phyloP scores from a whole-genome alignment of 2,113 vertebrate genomes.

The Heterochromis multidens region DNA sequence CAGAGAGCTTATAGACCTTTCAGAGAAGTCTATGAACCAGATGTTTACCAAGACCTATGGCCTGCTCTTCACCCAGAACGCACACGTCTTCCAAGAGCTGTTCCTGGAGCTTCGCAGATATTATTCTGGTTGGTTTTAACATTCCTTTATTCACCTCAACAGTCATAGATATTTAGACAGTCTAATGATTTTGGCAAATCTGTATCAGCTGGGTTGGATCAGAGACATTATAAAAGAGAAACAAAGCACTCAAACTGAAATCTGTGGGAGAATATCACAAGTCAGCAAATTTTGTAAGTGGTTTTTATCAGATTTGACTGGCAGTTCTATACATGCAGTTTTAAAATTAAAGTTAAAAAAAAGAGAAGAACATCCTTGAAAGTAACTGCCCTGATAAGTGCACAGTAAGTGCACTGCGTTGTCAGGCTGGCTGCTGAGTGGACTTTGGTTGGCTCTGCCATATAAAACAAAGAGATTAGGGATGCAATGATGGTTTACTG shows the following conservation, averaged over 20 bases:
- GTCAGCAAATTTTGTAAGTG: neutral
- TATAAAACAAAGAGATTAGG: neutral
- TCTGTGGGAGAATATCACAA: neutral
- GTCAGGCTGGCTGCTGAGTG: neutral
- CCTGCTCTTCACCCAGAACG: conserved; percentile 83
- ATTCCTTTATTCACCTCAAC: neutral
- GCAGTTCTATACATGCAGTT: neutral
- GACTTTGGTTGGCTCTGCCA: neutral
- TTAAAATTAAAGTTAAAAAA: neutral
- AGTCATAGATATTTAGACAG: neutral
- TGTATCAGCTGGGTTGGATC: neutral
- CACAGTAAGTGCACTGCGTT: neutral
- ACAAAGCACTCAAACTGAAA: too few species aligned
- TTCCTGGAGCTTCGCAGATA: conserved; percentile 81
- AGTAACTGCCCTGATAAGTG: neutral
- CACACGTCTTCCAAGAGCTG: conserved; percentile 80
- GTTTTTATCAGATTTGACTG: neutral
- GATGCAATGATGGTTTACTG: neutral
- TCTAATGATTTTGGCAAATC: neutral
- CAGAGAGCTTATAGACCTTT: conserved; percentile 81
- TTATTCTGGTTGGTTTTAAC: conserved; percentile 76
- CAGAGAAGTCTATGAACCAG: conserved; percentile 85
- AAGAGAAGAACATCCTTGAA: too few species aligned
- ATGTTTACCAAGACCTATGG: conserved; percentile 89
- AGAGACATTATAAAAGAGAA: neutral